A percentile compares a stretch with the other conserved stretches of the same genome.
These are phyloP conservation scores for Choloepus didactylus DNA, from an alignment of 2,797 vertebrate genomes.

Conservation along the genomic window DNA sequence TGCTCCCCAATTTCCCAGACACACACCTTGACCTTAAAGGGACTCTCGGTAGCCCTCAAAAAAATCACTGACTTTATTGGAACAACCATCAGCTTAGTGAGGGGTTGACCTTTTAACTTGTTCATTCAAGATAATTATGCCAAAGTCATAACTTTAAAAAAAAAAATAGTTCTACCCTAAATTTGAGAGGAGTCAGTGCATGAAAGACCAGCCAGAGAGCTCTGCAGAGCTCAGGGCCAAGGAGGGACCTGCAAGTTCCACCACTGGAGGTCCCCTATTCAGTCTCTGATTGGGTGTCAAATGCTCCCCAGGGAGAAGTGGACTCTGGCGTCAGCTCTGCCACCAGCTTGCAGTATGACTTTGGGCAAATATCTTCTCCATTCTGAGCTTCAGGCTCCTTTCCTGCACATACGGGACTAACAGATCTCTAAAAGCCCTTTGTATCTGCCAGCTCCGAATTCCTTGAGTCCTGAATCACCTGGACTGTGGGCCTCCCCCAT, in stretches of 20 bases:
- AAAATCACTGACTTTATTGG: not conserved
- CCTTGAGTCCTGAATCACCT: not conserved
- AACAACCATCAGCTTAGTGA: not conserved
- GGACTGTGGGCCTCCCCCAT: not conserved
- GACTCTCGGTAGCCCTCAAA: not conserved
- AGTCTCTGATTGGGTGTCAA: not conserved
- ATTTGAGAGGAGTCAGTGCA: not conserved
- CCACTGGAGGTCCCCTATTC: fast-evolving
- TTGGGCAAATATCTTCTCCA: not conserved
- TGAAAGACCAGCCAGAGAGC: not conserved
- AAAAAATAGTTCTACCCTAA: not conserved
- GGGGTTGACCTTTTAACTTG: not conserved
- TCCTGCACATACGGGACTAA: not conserved
- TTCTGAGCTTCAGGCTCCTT: not conserved
- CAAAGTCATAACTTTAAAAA: not conserved
- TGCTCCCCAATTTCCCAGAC: not conserved
- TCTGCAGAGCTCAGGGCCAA: fast-evolving
- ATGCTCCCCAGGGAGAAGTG: not conserved
- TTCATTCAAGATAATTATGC: not conserved
- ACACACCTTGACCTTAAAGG: not conserved
- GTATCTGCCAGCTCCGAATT: not conserved
- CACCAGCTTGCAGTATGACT: not conserved
- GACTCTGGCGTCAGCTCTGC: not conserved
- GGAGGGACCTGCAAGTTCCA: not conserved
- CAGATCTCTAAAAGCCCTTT: not conserved